Evolutionary conservation across 2,797 vertebrate species (phyloP).

Genomic region (Sebastes iracundus): DNA sequence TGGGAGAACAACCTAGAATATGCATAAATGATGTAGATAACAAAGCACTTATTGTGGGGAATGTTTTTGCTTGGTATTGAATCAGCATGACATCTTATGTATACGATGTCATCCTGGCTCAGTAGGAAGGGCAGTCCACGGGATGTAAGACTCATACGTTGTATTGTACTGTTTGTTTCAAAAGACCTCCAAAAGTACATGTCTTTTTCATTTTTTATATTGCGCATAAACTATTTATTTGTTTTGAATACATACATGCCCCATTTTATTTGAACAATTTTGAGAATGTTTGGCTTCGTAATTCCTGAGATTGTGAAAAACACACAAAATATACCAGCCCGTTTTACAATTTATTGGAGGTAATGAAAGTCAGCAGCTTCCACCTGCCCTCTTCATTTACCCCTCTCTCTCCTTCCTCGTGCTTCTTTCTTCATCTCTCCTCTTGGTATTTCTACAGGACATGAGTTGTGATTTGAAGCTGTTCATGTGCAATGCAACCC

Average conservation of each 20-base stretch:
- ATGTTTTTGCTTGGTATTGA: neutral
- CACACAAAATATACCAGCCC: neutral
- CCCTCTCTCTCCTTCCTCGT: neutral
- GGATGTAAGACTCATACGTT: neutral
- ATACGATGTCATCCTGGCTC: neutral
- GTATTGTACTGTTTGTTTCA: neutral
- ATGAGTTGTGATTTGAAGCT: conserved; percentile 30
- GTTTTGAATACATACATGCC: neutral
- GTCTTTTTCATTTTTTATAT: conserved; percentile 10
- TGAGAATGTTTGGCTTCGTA: neutral
- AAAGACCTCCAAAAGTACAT: neutral
- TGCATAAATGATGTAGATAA: conserved; percentile 35
- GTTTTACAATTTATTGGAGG: conserved; percentile 10
- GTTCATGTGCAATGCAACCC: conserved; percentile 43
- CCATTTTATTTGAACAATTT: neutral
- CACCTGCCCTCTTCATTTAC: conserved; percentile 6
- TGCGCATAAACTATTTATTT: neutral
- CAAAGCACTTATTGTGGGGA: neutral
- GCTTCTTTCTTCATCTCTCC: neutral
- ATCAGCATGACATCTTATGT: conserved; percentile 2
- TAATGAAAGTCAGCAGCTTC: neutral
- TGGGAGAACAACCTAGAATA: conserved; percentile 4
- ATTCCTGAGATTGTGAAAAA: neutral
- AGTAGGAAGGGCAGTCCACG: neutral
- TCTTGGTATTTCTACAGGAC: conserved; percentile 15